Base-by-base conservation (phyloP, 2,888 invertebrate genomes). In the Callyntrura sp. region DNA sequence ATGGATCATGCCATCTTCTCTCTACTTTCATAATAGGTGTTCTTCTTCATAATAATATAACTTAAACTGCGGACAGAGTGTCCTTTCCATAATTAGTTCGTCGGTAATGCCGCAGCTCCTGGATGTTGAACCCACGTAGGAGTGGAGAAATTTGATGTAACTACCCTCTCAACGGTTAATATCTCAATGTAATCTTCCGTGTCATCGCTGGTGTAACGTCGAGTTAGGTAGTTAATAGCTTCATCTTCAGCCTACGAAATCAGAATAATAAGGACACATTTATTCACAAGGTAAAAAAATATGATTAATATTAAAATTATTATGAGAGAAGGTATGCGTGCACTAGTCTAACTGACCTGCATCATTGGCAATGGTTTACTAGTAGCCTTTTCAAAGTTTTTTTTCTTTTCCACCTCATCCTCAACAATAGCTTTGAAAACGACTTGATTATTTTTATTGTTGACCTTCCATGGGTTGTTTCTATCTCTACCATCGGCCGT, bases 161-260 rank as follows among this genome's bases (percentile, higher is more conserved):
- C 81, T 0, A 91, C 85, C 3, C 92, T 76, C 12, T 91, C 90
- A 4, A 93, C 91, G 11, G 85, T 78, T 0, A 93, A 12, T 9
- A 90, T 20, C 60, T 93, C 93, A n/a, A 91, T 85, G 14, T 85
- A 97, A 93, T 98, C 97, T 62, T 95, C 95, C 43, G 96, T 95
- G 93, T 96, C 96, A 88, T 96, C 96, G 0, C 96, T 96, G 93
- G 96, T 96, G 94, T 98, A 98, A 94, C 97, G 97, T 89, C 95
- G 95, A 86, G 96, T 95, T 89, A 98, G 94, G 93, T 98, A 97
- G 90, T 97, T 96, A 92, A 98, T 97, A 0, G 98, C 98, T 94
- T 96, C 96, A 94, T 98, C 98, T 95, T 98, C 98, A 93, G 97
- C 95, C 97, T 97, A 95, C 55, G 92, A 79, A 43, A 14, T 17